Percentiles rank a stretch among this genome's conserved stretches.
Conservation (phyloP, 2,113 vertebrate species). For the Carassius auratus region DNA sequence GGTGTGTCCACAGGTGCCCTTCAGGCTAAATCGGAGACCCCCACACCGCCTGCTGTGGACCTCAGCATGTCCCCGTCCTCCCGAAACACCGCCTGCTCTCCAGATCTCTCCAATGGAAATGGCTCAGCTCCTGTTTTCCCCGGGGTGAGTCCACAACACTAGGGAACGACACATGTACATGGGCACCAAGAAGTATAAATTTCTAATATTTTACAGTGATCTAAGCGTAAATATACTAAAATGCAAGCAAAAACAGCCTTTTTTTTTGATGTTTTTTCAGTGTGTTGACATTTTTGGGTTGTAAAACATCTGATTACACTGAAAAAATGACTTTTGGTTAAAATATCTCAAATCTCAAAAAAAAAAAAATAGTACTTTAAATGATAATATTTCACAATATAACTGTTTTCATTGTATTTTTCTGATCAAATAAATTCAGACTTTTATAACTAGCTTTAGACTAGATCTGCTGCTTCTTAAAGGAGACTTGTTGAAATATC, state of each 20-base stretch:
- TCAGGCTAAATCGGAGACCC: constrained; percentile 79
- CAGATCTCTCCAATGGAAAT: constrained; percentile 81
- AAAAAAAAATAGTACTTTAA: no score
- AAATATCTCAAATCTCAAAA: neutral
- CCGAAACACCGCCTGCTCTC: constrained; percentile 82
- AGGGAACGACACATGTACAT: constrained; percentile 26
- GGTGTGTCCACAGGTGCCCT: constrained; percentile 66
- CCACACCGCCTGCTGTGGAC: constrained; percentile 85
- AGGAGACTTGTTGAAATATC: neutral
- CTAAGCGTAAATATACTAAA: neutral
- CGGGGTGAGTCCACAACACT: constrained; percentile 76
- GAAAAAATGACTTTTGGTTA: neutral
- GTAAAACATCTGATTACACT: neutral
- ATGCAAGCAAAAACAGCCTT: neutral
- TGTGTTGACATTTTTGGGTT: neutral
- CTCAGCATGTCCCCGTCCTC: constrained; percentile 88
- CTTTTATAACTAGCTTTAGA: neutral
- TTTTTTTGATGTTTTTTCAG: neutral
- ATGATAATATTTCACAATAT: no score
- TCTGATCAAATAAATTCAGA: no score
- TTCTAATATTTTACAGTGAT: neutral
- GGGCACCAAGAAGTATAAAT: neutral
- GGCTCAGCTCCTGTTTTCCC: constrained; percentile 71
- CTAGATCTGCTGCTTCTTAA: neutral
- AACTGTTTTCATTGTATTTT: no score